A percentile compares a stretch with the other conserved stretches of the same genome.
Evolutionary conservation across 2,888 invertebrate genomes (phyloP).

Genomic region (Masnerella sp.): DNA sequence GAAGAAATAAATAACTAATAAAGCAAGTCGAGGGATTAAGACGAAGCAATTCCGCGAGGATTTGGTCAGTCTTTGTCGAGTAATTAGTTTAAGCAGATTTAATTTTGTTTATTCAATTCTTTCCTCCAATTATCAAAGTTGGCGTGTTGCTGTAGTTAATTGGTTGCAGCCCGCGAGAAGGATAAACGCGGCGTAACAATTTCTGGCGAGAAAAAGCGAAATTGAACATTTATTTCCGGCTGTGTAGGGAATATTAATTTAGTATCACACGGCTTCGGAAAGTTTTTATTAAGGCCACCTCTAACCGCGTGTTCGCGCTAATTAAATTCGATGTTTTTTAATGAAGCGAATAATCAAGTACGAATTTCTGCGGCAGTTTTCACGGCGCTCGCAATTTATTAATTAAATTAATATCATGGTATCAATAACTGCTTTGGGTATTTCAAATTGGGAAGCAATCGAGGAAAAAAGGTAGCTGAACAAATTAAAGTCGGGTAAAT

Average conservation of each 20-base stretch:
- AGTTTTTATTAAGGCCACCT: constrained; percentile 25
- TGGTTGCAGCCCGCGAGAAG: constrained; percentile 39
- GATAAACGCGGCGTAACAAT: constrained; percentile 43
- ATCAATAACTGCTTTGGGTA: background rate
- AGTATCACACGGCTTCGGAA: constrained; percentile 20
- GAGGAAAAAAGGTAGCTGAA: too few relatives aligned
- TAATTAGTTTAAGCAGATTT: constrained; percentile 56
- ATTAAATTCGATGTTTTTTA: constrained; percentile 27
- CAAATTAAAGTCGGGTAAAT: too few relatives aligned
- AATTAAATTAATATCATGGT: constrained; percentile 13
- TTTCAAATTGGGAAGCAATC: too few relatives aligned
- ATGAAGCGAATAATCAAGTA: constrained; percentile 9
- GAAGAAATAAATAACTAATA: constrained; percentile 16
- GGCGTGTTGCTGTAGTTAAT: constrained; percentile 50
- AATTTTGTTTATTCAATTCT: constrained; percentile 54
- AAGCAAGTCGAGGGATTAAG: constrained; percentile 5
- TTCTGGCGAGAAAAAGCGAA: constrained; percentile 14
- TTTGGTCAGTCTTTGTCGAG: constrained; percentile 43
- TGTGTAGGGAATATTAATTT: constrained; percentile 41
- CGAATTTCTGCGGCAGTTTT: background rate
- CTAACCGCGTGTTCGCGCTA: background rate
- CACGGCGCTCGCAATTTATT: constrained; percentile 12
- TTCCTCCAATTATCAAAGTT: constrained; percentile 52
- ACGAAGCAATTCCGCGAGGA: constrained; percentile 29
- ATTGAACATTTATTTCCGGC: constrained; percentile 41